Base-by-base conservation (phyloP, 2,113 vertebrate species). In the Brachypteracias leptosomus region DNA sequence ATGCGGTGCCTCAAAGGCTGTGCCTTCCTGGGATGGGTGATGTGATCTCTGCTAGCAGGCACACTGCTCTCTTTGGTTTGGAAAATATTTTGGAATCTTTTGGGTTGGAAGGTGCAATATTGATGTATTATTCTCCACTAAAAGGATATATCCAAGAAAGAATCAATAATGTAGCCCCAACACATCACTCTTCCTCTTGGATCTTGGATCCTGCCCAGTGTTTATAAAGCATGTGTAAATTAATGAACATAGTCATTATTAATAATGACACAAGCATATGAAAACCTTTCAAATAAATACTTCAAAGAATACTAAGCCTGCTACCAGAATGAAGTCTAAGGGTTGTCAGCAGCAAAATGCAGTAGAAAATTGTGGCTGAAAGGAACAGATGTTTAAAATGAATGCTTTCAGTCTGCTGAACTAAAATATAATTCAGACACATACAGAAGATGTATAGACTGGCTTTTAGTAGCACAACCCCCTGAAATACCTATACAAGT, bases 341-440 rank as follows among this genome's bases (percentile, higher is more conserved):
- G 26, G 21, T 51, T 86, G 51, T 91, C 59, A 54, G 35, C 36
- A 70, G 58, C 58, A 82, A 95, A 93, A 67, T 55, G 42, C 25
- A 47, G 51, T 70, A 80, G 70, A 33, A 91, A 87, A 88, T 28
- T 67, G 55, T 71, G 70, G 21, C 70, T 87, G 83, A 79, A 81
- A 84, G 79, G 68, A 91, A 35, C 38, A 81, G 73, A 54, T 71
- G 67, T 94, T 86, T 76, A 83, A 89, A 96, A 94, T 68, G 5
- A 89, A 85, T 95, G 40, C 5, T 91, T 89, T 83, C 31, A n/a
- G 68, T 71, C 49, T 5, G 16, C 49, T 61, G 80, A 89, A 71
- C 61, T 81, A 54, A 84, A 94, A 61, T 51, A 29, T n/a, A 90
- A 92, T 81, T 84, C 44, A 26, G 55, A 33, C 31, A 38, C 25